These are phyloP conservation scores for Forbesichthys agassizii DNA, from an alignment of 2,113 vertebrate genomes.

Conservation along the genomic window DNA sequence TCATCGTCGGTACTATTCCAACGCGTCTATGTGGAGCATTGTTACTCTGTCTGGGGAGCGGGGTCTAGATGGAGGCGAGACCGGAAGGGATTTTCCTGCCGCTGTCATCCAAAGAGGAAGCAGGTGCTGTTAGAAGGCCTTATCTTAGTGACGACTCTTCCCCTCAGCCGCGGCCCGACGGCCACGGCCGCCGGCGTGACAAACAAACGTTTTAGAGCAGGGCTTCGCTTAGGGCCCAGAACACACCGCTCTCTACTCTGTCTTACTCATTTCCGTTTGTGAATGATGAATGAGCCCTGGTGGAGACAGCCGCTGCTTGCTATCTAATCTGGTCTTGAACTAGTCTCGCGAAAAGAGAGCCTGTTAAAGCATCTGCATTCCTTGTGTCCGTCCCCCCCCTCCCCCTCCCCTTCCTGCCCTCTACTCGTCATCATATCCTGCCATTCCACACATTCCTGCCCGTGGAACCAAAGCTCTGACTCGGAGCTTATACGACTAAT, in stretches of 20 bases:
- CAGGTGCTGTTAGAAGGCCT: slow-evolving; percentile 27
- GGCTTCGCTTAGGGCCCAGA: not conserved
- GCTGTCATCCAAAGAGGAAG: slow-evolving; percentile 39
- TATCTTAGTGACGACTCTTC: slow-evolving; percentile 26
- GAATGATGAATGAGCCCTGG: slow-evolving; percentile 1
- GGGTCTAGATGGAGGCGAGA: slow-evolving; percentile 6
- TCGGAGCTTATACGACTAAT: slow-evolving; percentile 20
- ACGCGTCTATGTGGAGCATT: slow-evolving; percentile 8
- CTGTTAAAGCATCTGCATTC: not conserved
- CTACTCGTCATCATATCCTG: slow-evolving; percentile 46
- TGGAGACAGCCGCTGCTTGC: not conserved
- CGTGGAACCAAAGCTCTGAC: slow-evolving; percentile 21
- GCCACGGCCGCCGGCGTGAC: not conserved
- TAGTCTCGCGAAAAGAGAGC: not conserved
- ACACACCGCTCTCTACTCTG: not conserved
- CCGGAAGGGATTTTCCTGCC: slow-evolving; percentile 44
- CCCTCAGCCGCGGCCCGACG: not conserved
- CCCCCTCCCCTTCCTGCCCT: slow-evolving; percentile 11
- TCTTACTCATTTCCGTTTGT: not conserved
- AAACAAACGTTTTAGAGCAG: slow-evolving; percentile 4
- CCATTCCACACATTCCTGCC: slow-evolving; percentile 67
- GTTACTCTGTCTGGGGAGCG: not conserved
- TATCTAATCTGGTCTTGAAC: slow-evolving; percentile 17
- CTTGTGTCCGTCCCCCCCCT: slow-evolving; percentile 9
- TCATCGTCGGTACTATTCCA: not conserved